Evolutionary conservation across 1,140 invertebrate genomes (phyloP).

Genomic region (Tribolium madens): DNA sequence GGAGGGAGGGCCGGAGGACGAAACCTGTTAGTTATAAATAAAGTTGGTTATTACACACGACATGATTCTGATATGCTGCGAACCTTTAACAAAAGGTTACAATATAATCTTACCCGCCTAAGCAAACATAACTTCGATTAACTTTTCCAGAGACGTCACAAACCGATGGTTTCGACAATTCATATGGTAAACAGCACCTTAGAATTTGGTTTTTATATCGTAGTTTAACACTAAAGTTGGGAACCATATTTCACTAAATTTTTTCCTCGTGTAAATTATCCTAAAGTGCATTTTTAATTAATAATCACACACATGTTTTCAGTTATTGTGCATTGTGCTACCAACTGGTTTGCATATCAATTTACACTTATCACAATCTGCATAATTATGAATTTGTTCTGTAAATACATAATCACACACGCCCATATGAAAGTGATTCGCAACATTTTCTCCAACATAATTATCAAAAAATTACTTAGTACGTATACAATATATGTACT

Average conservation of each 20-base stretch:
- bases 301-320: neutral
- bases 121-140: slow-evolving; percentile 11
- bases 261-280: neutral
- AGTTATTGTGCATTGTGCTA: neutral
- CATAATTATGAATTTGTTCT: neutral
- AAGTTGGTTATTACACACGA: slow-evolving; percentile 30
- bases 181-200: no score
- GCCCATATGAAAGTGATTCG: neutral
- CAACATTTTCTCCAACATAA: no score
- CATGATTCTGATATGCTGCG: slow-evolving; percentile 31
- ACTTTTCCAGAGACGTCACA: neutral
- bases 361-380: neutral
- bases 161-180: no score
- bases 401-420: neutral
- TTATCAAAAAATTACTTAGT: no score
- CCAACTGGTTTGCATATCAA: neutral
- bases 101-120: slow-evolving; percentile 21
- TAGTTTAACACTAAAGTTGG: no score
- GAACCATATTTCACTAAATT: neutral
- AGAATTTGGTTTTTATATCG: neutral
- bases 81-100: slow-evolving; percentile 36
- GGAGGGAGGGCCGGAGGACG: slow-evolving; percentile 4
- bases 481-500: no score
- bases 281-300: no score
- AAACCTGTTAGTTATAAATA: slow-evolving; percentile 36